Evolutionary conservation across 1,140 invertebrate genomes (phyloP).

Genomic region (Heliconius hermathena): DNA sequence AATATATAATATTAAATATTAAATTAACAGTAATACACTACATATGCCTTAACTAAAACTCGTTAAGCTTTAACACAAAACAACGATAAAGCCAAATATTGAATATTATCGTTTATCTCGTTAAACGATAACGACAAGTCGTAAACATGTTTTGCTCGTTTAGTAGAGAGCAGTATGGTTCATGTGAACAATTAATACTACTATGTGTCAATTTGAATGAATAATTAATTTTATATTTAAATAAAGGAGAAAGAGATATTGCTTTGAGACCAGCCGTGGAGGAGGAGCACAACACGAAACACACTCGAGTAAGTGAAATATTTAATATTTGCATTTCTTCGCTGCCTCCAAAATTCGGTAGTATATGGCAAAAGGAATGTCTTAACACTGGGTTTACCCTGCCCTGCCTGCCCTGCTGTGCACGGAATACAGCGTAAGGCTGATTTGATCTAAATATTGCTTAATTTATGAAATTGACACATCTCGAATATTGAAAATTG

Average conservation of each 20-base stretch:
- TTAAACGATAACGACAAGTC: slow-evolving; percentile 40
- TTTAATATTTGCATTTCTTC: too few relatives aligned
- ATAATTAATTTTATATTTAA: not conserved
- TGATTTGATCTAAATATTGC: too few relatives aligned
- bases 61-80: slow-evolving; percentile 49
- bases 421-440: too few relatives aligned
- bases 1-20: not conserved
- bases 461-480: too few relatives aligned
- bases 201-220: not conserved
- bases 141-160: slow-evolving; percentile 42
- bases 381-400: too few relatives aligned
- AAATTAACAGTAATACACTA: slow-evolving; percentile 39
- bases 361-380: too few relatives aligned
- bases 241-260: not conserved
- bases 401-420: too few relatives aligned
- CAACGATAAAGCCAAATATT: slow-evolving; percentile 45
- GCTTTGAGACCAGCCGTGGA: too few relatives aligned
- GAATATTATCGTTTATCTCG: slow-evolving; percentile 47
- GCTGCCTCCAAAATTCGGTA: too few relatives aligned
- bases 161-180: not conserved
- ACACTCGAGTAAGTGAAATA: too few relatives aligned
- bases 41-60: slow-evolving; percentile 41
- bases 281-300: too few relatives aligned
- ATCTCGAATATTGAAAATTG: too few relatives aligned
- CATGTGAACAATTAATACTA: not conserved